Conservation (phyloP, 1,140 invertebrate genomes). For the Saccostrea cuccullata region DNA sequence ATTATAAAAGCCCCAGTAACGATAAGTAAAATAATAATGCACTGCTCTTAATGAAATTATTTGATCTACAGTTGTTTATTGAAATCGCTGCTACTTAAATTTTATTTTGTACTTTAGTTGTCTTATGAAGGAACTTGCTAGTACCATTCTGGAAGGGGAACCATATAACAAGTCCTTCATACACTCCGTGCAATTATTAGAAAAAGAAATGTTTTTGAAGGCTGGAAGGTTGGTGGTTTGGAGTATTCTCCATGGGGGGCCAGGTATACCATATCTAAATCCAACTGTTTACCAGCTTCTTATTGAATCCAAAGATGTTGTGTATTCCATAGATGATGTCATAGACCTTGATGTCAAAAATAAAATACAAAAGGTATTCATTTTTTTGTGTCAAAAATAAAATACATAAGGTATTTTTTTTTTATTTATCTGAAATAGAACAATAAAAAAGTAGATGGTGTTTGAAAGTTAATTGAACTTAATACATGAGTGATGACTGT, state of each 20-base stretch:
- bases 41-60: too few species aligned
- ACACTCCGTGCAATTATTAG: neutral
- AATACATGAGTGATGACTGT: neutral
- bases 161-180: neutral
- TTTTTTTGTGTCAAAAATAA: neutral
- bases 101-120: neutral
- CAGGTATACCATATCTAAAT: neutral
- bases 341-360: constrained; percentile 13
- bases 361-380: constrained; percentile 4
- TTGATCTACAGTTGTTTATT: too few species aligned
- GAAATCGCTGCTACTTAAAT: too few species aligned
- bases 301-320: constrained; percentile 16
- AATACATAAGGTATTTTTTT: neutral
- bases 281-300: constrained; percentile 1
- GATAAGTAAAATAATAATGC: too few species aligned
- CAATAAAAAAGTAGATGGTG: neutral
- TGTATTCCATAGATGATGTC: constrained; percentile 6
- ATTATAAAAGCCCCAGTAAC: too few species aligned
- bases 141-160: neutral
- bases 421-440: neutral
- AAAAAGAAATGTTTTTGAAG: neutral
- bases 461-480: neutral
- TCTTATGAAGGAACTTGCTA: neutral
- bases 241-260: constrained; percentile 17
- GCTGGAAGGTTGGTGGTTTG: neutral